Base-by-base conservation (phyloP, 1,140 invertebrate species). In the Gryon sp. region DNA sequence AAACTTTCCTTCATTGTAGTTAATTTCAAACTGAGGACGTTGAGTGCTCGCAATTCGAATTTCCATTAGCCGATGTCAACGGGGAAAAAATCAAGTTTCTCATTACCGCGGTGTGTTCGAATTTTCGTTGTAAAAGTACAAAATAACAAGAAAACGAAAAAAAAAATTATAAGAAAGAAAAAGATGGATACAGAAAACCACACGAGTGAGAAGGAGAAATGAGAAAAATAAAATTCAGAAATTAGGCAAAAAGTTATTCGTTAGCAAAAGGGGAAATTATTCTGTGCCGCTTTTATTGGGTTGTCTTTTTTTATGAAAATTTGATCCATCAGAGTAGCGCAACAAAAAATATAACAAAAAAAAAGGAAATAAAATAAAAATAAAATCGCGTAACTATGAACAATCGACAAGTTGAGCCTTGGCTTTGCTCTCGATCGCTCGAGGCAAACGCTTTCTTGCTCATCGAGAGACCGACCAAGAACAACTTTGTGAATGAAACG, bases 401-500 rank as follows among this genome's bases (percentile, higher is more conserved):
- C 62, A 63, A 78, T 78, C 57, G 63, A 69, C 63, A 57, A 59
- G 69, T 55, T 43, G 65, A 60, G 59, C 41, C 59, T 74, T 59
- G 76, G 52, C 59, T 68, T 55, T 60, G 55, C 32, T 57, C 57
- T 28, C 43, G 63, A 57, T 76, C 22, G 57, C 73, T 63, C 48
- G 72, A 43, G 53, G 48, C 66, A 26, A 43, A 2, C 41, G 48
- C 63, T 24, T 66, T 63, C 43, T 70, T 52, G 30, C 16, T 46
- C 28, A 32, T n/a, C 34, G 20, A 45, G 20, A 26, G 32, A 46
- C 41, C 28, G 60, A 41, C 48, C 53, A 45, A 43, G 48, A 70
- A 68, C 59, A 62, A 76, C 41, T 70, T 57, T 69, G 66, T 78
- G 75, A 76, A 78, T 73, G 73, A 65, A 74, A 52, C 1, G 38